phyloP scores from a whole-genome alignment of 2,113 vertebrate genomes.

The Corapipo altera region DNA sequence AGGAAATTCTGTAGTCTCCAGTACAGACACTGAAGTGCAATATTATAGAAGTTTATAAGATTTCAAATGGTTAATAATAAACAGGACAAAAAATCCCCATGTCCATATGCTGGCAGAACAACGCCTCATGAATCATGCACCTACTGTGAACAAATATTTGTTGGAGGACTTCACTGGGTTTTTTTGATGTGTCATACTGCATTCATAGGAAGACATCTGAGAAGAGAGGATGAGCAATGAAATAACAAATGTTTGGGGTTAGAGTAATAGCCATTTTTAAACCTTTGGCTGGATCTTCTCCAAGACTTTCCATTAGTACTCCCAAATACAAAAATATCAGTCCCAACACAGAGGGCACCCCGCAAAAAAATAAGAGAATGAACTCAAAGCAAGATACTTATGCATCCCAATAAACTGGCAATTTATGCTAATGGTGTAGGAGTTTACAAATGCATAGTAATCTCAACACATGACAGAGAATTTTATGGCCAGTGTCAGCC shows the following conservation, averaged over 20 bases:
- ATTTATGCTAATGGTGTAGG: not conserved
- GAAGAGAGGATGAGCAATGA: constrained; percentile 6
- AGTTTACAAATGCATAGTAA: not conserved
- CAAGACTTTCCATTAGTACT: not conserved
- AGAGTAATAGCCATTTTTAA: constrained; percentile 4
- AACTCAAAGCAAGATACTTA: not conserved
- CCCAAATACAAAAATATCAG: not conserved
- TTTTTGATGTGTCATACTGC: constrained; percentile 37
- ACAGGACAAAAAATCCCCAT: not conserved
- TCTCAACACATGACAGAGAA: not conserved
- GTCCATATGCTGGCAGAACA: not conserved
- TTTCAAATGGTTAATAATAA: constrained; percentile 39
- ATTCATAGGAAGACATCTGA: constrained; percentile 1
- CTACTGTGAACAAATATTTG: constrained; percentile 45
- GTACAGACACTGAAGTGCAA: not conserved
- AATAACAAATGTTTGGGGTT: constrained; percentile 10
- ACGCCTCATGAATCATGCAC: not conserved
- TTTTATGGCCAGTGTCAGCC: not conserved
- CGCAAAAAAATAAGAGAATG: not conserved
- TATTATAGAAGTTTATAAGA: not conserved
- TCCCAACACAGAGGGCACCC: not conserved
- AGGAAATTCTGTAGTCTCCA: not conserved
- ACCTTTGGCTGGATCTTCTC: not conserved
- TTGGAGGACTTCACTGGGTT: not conserved
- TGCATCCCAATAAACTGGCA: not conserved